Evolutionary conservation across 2,113 vertebrate species (phyloP), one percentile per base, ranked within the genome.

Genomic region (Elanus axillaris): DNA sequence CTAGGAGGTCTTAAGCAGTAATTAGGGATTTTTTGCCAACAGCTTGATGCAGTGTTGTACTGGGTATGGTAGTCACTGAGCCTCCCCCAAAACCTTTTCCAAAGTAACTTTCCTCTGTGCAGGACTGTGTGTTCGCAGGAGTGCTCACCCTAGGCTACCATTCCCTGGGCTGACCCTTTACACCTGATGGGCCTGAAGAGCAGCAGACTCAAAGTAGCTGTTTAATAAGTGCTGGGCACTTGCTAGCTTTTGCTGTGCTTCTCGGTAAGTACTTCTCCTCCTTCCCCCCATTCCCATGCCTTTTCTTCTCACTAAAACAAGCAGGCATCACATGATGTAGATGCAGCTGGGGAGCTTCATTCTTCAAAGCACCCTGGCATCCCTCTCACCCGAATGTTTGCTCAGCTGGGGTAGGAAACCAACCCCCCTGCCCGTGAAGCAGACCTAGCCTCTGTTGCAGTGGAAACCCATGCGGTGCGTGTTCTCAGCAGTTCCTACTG

Each of bases 311-410:
- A 1, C 74, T 68, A 20, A 47, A 78, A 78, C 1, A 2, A 12
- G 3, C 0, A 1, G 11, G 18, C 18, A 74, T 4, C 10, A 16
- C 15, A 27, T 0, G 6, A 2, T 0, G 3, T 21, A 47, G 29
- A 45, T 14, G 19, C 10, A 64, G 8, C 23, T 64, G 48, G 38
- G 23, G 9, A 23, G 9, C 6, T 72, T 38, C 8, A 0, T 47
- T 87, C 58, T 78, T 58, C 47, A 68, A 88, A 72, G 29, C 26
- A 31, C 9, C 9, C 16, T 63, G 52, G 22, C 43, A 42, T 31
- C 48, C 25, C 34, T 78, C 56, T 77, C 0, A 1, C 38, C 14
- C 0, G 2, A 12, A 26, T 0, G 3, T 59, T 90, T 55, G 26
- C 13, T 38, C 42, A 73, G 42, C 64, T 48, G 63, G 31, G 42